Evolutionary conservation across 1,140 invertebrate genomes (phyloP).

Genomic region (Drosophila nannoptera): DNA sequence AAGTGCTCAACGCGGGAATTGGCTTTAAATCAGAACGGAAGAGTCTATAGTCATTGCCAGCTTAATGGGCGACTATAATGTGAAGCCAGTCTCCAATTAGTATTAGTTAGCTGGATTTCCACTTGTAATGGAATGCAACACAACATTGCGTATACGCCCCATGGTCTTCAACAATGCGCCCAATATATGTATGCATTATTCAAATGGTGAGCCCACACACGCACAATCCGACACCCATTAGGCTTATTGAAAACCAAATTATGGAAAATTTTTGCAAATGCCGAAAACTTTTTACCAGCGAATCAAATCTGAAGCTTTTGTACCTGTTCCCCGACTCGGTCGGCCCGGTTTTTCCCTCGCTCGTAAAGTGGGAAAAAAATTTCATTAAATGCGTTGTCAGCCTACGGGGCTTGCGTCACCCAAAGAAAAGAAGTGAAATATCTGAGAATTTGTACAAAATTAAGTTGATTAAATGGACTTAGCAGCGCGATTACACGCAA

Average conservation of each 20-base stretch:
- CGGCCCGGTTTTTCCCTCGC: not conserved
- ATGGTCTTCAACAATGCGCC: conserved; percentile 12
- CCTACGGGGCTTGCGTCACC: conserved; percentile 58
- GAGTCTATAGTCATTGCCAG: not conserved
- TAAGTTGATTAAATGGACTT: conserved; percentile 77
- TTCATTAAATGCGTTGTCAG: conserved; percentile 59
- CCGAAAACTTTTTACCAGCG: conserved; percentile 64
- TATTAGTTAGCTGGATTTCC: not conserved
- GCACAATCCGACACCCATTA: not conserved
- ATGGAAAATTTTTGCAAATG: conserved; percentile 67
- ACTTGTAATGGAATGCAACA: conserved; percentile 1
- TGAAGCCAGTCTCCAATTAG: not conserved
- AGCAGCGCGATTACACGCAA: conserved; percentile 74
- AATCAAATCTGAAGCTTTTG: conserved; percentile 56
- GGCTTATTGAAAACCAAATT: conserved; percentile 66
- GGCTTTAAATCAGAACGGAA: too few species aligned
- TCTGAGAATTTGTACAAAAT: conserved; percentile 75
- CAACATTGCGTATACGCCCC: conserved; percentile 42
- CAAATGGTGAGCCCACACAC: conserved; percentile 5
- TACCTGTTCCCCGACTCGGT: conserved; percentile 1
- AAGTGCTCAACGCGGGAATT: too few species aligned
- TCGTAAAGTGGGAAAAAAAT: conserved; percentile 40
- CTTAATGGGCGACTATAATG: not conserved
- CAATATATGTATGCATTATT: conserved; percentile 31
- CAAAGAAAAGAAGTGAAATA: conserved; percentile 48